Evolutionary conservation across 2,797 vertebrate species (phyloP).

Genomic region (Dromococcyx pavoninus): DNA sequence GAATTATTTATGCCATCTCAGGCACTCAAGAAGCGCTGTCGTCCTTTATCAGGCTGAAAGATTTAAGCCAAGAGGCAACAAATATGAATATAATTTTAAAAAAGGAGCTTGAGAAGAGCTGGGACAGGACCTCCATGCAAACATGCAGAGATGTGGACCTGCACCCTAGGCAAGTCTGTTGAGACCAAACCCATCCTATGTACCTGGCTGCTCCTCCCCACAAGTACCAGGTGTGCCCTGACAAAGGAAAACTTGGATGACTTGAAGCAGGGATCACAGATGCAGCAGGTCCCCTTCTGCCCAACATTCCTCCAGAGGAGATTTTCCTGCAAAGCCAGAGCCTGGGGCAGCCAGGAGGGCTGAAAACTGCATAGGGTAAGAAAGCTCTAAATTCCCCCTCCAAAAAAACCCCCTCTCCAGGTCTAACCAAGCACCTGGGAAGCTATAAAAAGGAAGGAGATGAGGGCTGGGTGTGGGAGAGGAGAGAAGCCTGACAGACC

Average conservation of each 20-base stretch:
- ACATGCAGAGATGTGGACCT: background rate
- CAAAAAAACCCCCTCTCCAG: background rate
- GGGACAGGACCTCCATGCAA: background rate
- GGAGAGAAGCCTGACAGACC: background rate
- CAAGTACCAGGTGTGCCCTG: rapidly evolving
- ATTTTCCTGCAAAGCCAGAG: background rate
- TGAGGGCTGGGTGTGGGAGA: background rate
- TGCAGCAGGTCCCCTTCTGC: background rate
- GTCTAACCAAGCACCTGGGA: background rate
- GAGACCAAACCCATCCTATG: rapidly evolving
- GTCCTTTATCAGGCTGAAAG: conserved; percentile 55
- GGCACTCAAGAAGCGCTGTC: conserved; percentile 29
- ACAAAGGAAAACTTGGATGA: background rate
- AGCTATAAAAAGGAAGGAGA: background rate
- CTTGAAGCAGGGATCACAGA: background rate
- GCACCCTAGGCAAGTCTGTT: background rate
- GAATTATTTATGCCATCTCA: conserved; percentile 70
- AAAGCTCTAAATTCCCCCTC: background rate
- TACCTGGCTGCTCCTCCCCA: background rate
- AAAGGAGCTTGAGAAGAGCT: background rate
- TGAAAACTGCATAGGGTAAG: background rate
- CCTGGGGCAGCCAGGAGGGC: background rate
- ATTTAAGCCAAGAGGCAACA: background rate
- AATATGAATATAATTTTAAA: background rate
- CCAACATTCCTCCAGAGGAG: background rate